phyloP scores from a whole-genome alignment of 2,797 vertebrate genomes.

The Thaleichthys pacificus region DNA sequence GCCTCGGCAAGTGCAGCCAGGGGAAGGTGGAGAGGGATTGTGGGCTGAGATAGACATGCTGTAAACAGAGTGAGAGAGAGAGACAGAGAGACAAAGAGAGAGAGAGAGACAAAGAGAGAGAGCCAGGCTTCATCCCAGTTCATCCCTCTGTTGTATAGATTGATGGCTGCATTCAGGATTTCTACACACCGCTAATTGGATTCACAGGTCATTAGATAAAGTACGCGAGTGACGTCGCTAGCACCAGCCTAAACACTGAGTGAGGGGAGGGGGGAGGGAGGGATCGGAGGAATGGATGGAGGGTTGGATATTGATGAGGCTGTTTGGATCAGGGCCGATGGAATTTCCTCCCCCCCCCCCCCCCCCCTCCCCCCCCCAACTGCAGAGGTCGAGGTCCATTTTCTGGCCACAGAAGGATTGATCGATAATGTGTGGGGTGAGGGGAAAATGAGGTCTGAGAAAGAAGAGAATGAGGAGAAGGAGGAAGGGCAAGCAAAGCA shows the following conservation, averaged over 20 bases:
- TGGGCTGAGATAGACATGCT: no score
- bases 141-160: conserved; percentile 48
- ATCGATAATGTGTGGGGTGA: conserved; percentile 59
- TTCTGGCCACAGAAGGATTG: conserved; percentile 22
- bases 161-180: conserved; percentile 68
- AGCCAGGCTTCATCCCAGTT: conserved; percentile 43
- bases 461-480: conserved; percentile 7
- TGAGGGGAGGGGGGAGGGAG: conserved; percentile 13
- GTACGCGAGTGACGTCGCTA: conserved; percentile 66
- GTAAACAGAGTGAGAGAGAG: background rate
- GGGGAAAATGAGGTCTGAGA: conserved; percentile 36
- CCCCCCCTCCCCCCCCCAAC: conserved; percentile 5
- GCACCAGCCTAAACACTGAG: conserved; percentile 52
- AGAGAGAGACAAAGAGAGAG: conserved; percentile 13
- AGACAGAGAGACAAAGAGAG: conserved; percentile 9
- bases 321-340: conserved; percentile 65
- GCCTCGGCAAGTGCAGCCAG: background rate
- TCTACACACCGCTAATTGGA: conserved; percentile 73
- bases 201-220: conserved; percentile 79
- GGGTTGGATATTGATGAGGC: conserved; percentile 63
- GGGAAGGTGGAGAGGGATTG: background rate
- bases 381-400: conserved; percentile 40
- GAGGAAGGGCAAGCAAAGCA: conserved; percentile 37
- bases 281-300: conserved; percentile 34
- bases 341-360: conserved; percentile 54